Base-by-base conservation (phyloP, 2,113 vertebrate species). In the Nothocercus nigrocapillus region DNA sequence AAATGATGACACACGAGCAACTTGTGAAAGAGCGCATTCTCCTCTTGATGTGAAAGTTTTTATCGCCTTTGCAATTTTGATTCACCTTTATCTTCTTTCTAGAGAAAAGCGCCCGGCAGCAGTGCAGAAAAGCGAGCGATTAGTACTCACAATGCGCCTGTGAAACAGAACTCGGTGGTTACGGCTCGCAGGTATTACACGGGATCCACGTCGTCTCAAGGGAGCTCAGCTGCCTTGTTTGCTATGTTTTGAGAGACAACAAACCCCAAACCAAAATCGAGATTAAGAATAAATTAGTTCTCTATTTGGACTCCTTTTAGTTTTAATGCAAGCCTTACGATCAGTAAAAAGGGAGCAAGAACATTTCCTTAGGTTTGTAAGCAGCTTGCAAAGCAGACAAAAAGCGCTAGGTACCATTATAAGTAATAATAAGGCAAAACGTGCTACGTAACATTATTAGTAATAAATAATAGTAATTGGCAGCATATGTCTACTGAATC, bases 71-170 rank as follows among this genome's bases (percentile, higher is more conserved):
- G 44, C 3, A 1, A 28, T 93, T 97, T 94, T 69, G 30, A 74
- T 92, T 91, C 77, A 69, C 47, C 45, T 93, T 42, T 53, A 62
- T 64, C 64, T 84, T 86, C 85, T 82, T 96, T 93, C 96, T 94
- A 63, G 86, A 96, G 83, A 95, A 96, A 89, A 89, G 17, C 69
- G 76, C 0, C 0, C 0, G 14, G 79, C 63, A 85, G 22, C 6
- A 64, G 32, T 4, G 38, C 36, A 62, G 88, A 62, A 90, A 88
- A 93, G 84, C 17, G 25, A 86, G 73, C 36, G 34, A n/a, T 28
- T 58, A 36, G 34, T 68, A 63, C 59, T 85, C 66, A 82, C 62
- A 82, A 61, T 20, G 2, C 18, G 66, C 36, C 76, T 47, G 6
- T 34, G 67, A 91, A 85, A 36, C n/a, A 82, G 38, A 88, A 22